These are phyloP conservation scores for Solenopsis fugax DNA, from an alignment of 1,140 invertebrate species.

Conservation along the genomic window DNA sequence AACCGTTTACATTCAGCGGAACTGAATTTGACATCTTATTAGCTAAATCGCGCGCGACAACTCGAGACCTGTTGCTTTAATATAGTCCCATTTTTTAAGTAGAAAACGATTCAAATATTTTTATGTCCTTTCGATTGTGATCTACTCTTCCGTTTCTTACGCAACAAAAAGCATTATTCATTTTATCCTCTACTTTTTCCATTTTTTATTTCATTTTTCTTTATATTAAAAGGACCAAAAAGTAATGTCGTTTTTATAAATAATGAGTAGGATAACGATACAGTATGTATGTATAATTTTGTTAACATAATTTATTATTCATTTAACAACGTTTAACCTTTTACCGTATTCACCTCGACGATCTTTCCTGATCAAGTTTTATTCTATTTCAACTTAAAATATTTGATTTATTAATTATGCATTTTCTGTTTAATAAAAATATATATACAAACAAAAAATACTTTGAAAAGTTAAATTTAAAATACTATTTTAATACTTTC, in stretches of 20 bases:
- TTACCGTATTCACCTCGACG: too few relatives aligned
- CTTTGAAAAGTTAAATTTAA: neutral
- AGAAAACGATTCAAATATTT: neutral
- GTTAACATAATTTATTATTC: too few relatives aligned
- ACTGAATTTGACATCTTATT: slow-evolving; percentile 17
- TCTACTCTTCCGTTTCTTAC: neutral
- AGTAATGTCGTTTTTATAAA: too few relatives aligned
- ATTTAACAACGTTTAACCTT: too few relatives aligned
- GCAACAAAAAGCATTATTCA: neutral
- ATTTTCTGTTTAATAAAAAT: neutral
- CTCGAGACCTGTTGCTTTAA: slow-evolving; percentile 51
- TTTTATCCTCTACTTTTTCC: neutral
- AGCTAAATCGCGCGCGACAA: neutral
- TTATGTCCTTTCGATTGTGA: neutral
- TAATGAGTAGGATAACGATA: too few relatives aligned
- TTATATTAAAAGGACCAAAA: neutral
- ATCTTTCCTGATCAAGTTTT: neutral
- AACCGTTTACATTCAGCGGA: slow-evolving; percentile 23
- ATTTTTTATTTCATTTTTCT: neutral
- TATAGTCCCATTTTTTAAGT: slow-evolving; percentile 4
- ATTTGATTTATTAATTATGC: neutral
- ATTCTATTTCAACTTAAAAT: neutral
- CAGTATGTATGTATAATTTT: too few relatives aligned
- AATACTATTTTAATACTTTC: neutral
- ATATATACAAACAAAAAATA: neutral